Conservation (phyloP, 2,888 invertebrate species). For the Eudemis profundana region DNA sequence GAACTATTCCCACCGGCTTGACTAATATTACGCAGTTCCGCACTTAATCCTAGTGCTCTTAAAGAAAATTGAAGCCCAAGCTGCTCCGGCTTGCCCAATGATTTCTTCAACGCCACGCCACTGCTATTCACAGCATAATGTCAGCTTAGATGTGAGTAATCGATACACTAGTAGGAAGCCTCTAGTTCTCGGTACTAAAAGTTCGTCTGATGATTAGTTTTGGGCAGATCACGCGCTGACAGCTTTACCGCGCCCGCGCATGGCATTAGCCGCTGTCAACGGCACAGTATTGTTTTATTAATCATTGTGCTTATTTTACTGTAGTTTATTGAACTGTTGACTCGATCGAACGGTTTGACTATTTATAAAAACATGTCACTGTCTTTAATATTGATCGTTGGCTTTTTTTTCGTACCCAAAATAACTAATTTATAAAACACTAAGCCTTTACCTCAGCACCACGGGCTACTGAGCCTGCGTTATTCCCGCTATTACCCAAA, state of each 20-base stretch:
- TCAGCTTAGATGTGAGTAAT: not conserved
- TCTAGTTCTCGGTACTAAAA: not conserved
- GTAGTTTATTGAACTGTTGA: conserved; percentile 24
- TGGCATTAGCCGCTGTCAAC: conserved; percentile 28
- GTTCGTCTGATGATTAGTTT: conserved; percentile 1
- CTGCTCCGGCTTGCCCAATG: too few relatives aligned
- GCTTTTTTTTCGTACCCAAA: not conserved
- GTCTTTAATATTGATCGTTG: not conserved
- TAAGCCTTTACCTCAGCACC: too few relatives aligned
- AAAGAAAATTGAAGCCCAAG: too few relatives aligned
- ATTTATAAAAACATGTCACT: not conserved
- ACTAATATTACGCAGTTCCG: too few relatives aligned
- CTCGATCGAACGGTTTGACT: conserved; percentile 15
- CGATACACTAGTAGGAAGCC: not conserved
- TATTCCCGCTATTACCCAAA: too few relatives aligned
- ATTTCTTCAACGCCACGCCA: too few relatives aligned
- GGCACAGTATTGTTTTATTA: conserved; percentile 20
- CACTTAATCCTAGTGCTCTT: too few relatives aligned
- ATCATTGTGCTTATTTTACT: conserved; percentile 11
- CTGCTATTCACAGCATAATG: not conserved
- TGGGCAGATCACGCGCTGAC: conserved; percentile 14
- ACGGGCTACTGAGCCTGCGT: too few relatives aligned
- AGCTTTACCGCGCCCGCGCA: conserved; percentile 17
- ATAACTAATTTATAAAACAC: not conserved
- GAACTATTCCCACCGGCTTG: too few relatives aligned